Conservation (phyloP, 1,140 invertebrate genomes). For the Calephelis virginiensis region DNA sequence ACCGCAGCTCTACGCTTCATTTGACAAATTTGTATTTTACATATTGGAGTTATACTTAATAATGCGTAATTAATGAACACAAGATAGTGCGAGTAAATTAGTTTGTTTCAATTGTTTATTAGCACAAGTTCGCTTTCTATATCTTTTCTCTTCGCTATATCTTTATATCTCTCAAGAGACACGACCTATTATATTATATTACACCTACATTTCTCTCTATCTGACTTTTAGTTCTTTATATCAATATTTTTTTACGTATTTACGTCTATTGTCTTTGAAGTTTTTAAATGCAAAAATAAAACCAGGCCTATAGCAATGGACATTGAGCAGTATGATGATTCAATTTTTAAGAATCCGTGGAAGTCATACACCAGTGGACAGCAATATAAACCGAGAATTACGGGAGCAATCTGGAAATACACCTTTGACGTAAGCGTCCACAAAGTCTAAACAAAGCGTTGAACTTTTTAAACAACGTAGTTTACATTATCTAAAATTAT, state of each 20-base stretch:
- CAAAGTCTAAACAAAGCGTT: slow-evolving; percentile 21
- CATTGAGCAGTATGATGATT: not conserved
- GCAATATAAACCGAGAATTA: slow-evolving; percentile 2
- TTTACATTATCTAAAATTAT: slow-evolving; percentile 23
- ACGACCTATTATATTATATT: too few relatives aligned
- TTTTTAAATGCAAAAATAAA: not conserved
- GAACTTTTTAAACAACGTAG: slow-evolving; percentile 21
- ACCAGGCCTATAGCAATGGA: not conserved
- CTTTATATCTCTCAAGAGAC: too few relatives aligned
- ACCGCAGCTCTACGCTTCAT: too few relatives aligned
- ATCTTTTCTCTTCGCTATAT: too few relatives aligned
- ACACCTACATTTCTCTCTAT: too few relatives aligned
- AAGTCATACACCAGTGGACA: not conserved
- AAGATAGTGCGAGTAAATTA: too few relatives aligned
- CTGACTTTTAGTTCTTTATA: too few relatives aligned
- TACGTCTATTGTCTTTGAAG: not conserved
- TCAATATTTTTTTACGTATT: not conserved
- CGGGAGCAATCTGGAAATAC: slow-evolving; percentile 16
- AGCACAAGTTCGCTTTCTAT: too few relatives aligned
- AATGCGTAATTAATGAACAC: too few relatives aligned
- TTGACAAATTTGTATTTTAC: too few relatives aligned
- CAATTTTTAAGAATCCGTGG: not conserved
- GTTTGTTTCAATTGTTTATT: too few relatives aligned
- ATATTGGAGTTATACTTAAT: too few relatives aligned
- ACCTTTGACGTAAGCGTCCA: slow-evolving; percentile 23